Evolutionary conservation across 35 echinoderm and acorn worm genomes (phyloP).

Genomic region (Ophioderma brevispina): DNA sequence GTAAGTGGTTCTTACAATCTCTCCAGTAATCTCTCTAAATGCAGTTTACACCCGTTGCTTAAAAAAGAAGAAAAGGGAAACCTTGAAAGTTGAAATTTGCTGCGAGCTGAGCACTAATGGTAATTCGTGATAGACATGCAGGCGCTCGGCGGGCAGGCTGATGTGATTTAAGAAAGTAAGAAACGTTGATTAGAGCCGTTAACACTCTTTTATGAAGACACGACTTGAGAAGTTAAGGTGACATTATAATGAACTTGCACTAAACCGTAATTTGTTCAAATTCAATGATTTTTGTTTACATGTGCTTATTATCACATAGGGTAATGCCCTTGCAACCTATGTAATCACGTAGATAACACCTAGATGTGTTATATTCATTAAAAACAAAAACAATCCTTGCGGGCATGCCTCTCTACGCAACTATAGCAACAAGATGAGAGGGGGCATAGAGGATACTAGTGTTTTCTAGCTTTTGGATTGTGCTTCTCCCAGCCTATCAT

Average conservation of each 20-base stretch:
- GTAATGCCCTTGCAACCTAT: neutral
- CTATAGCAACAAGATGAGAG: neutral
- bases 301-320: neutral
- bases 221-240: neutral
- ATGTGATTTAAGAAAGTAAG: neutral
- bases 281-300: neutral
- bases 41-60: too few species aligned
- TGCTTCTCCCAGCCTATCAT: constrained; percentile 1
- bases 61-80: too few species aligned
- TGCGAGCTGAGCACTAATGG: neutral
- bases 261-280: constrained; percentile 6
- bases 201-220: neutral
- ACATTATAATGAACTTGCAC: neutral
- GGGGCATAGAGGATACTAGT: neutral
- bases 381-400: constrained; percentile 3
- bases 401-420: neutral
- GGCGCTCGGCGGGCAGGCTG: neutral
- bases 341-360: constrained; percentile 9
- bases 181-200: neutral
- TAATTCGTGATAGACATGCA: neutral
- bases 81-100: neutral
- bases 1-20: too few species aligned
- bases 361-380: constrained; percentile 6
- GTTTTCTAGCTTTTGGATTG: neutral
- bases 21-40: too few species aligned